Base-by-base conservation (phyloP, 2,113 vertebrate genomes). In the Lophotis ruficrista region DNA sequence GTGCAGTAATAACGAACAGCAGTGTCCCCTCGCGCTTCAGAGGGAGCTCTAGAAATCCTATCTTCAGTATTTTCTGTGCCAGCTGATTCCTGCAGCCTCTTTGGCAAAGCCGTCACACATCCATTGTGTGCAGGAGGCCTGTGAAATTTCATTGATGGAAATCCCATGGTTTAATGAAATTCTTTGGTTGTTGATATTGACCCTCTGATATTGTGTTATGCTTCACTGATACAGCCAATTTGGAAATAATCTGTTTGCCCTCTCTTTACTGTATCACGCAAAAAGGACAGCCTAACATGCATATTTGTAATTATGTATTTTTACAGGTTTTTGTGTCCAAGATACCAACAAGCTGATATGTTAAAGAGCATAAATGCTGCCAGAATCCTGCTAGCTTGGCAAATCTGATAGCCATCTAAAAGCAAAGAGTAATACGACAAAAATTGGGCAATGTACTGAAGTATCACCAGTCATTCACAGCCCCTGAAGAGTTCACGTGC, bases 21-120 rank as follows among this genome's bases (percentile, higher is more conserved):
- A 12, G 2, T 4, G 8, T 14, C 50, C n/a, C 50, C 45, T 64
- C 4, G 0, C 3, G 1, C 35, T 51, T 68, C 38, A 41, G 38
- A 33, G 71, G 25, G 35, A 58, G 45, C 51, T 60, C 25, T 61
- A 43, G 19, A 12, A 37, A 8, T 12, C 17, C 50, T 23, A 10
- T 6, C 20, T 25, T 28, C 28, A 4, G 13, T 4, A 2, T 19
- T 38, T 56, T 6, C 53, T 62, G 24, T 60, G 75, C 62, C 68
- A 7, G n/a, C 37, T 14, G 48, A 41, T 23, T 35, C 53, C 22
- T 43, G 51, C 51, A 47, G 72, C 48, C 83, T 21, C 35, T 23
- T 22, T 21, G 66, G 58, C 62, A 51, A 13, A 82, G 75, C 79
- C 72, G 43, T 10, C 7, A 0, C 2, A 0, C 28, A 2, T 21